phyloP scores from a whole-genome alignment of 2,113 vertebrate genomes.

The Malurus cyaneus region DNA sequence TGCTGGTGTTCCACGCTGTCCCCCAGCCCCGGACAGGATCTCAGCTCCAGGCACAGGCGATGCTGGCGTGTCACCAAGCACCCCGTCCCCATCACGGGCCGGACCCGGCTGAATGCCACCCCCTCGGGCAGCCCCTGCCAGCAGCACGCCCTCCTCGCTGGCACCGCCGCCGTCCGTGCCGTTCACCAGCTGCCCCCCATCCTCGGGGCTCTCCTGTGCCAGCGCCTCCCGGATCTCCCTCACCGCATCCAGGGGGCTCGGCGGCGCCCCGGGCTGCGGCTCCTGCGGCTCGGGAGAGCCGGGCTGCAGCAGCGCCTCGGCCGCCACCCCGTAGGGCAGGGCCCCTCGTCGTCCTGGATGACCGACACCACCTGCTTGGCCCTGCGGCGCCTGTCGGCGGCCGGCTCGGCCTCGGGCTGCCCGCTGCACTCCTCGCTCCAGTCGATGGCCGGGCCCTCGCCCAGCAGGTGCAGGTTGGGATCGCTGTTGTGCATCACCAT shows the following conservation, averaged over 20 bases:
- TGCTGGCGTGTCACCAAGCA: neutral
- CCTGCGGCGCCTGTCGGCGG: slow-evolving; percentile 69
- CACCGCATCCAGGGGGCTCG: slow-evolving; percentile 72
- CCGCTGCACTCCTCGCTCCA: slow-evolving; percentile 80
- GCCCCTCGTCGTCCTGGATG: slow-evolving; percentile 82
- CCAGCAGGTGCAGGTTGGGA: slow-evolving; percentile 90
- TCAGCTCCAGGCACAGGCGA: fast-evolving
- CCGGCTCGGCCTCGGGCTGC: slow-evolving; percentile 8
- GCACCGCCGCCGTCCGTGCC: slow-evolving; percentile 28
- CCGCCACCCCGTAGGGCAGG: slow-evolving; percentile 75
- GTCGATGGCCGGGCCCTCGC: slow-evolving; percentile 78
- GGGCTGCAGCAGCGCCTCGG: slow-evolving; percentile 76
- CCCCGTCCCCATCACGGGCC: slow-evolving; percentile 4
- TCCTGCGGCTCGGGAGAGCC: slow-evolving; percentile 56
- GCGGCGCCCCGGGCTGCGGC: neutral
- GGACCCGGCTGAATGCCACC: slow-evolving; percentile 64
- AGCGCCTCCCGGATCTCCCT: slow-evolving; percentile 76
- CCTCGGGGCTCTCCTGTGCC: slow-evolving; percentile 65
- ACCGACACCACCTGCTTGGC: slow-evolving; percentile 90
- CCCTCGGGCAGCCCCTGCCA: neutral
- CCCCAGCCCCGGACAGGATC: neutral
- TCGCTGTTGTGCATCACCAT: slow-evolving; percentile 91
- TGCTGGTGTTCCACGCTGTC: fast-evolving
- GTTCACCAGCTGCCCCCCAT: slow-evolving; percentile 10
- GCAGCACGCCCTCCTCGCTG: neutral